Conservation (phyloP, 2,797 vertebrate species). For the Argentina silus region DNA sequence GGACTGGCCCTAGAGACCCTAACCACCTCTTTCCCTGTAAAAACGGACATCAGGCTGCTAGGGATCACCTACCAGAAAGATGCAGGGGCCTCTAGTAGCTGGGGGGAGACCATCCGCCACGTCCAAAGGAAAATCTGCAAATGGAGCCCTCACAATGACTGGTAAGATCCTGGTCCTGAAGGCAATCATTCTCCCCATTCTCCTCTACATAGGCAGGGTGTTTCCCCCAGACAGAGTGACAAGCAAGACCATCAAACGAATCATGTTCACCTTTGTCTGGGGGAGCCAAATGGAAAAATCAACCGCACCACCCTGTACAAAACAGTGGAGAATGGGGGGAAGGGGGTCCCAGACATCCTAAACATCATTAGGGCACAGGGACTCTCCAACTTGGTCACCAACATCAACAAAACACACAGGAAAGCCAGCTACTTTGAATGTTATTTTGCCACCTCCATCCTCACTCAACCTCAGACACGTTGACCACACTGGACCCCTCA, state of each 20-base stretch:
- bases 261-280: neutral
- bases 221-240: neutral
- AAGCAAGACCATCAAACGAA: neutral
- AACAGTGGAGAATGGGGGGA: no score
- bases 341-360: no score
- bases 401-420: neutral
- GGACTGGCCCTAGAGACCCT: neutral
- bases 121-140: neutral
- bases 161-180: slow-evolving; percentile 17
- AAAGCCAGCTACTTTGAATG: neutral
- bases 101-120: neutral
- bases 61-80: neutral
- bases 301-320: neutral
- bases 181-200: neutral
- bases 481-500: neutral
- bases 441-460: neutral
- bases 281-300: slow-evolving; percentile 12
- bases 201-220: neutral
- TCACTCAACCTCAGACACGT: neutral
- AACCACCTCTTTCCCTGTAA: neutral
- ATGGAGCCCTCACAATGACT: slow-evolving; percentile 2
- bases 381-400: no score
- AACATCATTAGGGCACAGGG: no score
- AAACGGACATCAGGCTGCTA: neutral
- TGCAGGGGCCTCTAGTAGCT: neutral